Evolutionary conservation across 2,888 invertebrate genomes (phyloP), one percentile per base, ranked within the genome.

Genomic region (Philereme transversata): DNA sequence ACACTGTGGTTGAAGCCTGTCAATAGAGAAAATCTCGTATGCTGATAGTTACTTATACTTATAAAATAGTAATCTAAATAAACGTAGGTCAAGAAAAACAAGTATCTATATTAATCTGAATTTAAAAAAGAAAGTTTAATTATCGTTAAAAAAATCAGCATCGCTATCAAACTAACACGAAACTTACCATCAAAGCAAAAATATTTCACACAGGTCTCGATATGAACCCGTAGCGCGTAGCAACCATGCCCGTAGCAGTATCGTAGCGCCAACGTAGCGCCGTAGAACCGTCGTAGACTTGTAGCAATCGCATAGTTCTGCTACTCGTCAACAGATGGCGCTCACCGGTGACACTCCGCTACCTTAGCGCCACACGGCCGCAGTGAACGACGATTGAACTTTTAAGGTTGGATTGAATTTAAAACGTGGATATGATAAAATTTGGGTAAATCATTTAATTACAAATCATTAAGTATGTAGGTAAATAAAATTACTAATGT

Each of bases 251-350:
- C 40, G 40, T 40, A 40, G 62, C 49, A 10, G 5, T 60, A 46
- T 62, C 62, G 66, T 53, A 61, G 65, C 50, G 38, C 22, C 49
- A 35, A 10, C 53, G 63, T 53, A 53, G 57, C 22, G n/a, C 34
- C 53, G 56, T 67, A 67, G 67, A 61, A 50, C 62, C 62, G 47
- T 48, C 60, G 66, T 65, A 65, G 64, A 34, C 45, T 36, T 51
- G 54, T 60, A 45, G 45, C 40, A 36, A 5, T 60, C 7, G 4
- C 36, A 47, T 64, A 65, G 65, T 72, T 65, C 52, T 60, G 70
- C 75, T 59, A 72, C 73, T 73, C 66, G 40, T 47, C 65, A 60
- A 67, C 58, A 75, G 75, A 71, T 75, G 74, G 74, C 74, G 72
- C 66, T 49, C 33, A 36, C 34, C 55, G 2, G 8, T 3, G 49